Evolutionary conservation across 2,797 vertebrate genomes (phyloP).

Genomic region (Ctenopoma kingsleyae): DNA sequence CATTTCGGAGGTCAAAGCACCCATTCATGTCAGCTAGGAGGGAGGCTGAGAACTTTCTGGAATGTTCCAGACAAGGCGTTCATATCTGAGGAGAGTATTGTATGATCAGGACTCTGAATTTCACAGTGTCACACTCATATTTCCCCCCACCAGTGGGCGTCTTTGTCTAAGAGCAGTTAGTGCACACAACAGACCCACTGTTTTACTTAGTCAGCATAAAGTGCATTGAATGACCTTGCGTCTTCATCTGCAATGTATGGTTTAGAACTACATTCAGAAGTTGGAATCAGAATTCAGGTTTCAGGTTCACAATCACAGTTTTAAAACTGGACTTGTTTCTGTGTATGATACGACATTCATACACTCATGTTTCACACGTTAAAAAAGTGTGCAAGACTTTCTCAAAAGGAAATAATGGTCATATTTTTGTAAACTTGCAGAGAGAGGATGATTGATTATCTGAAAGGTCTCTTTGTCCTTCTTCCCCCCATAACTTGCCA

Average conservation of each 20-base stretch:
- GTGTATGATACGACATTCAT: neutral
- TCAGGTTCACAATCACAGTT: neutral
- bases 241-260: slow-evolving; percentile 41
- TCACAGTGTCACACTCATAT: slow-evolving; percentile 62
- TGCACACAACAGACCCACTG: slow-evolving; percentile 53
- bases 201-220: slow-evolving; percentile 36
- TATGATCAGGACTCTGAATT: slow-evolving; percentile 45
- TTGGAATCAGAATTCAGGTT: neutral
- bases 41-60: slow-evolving; percentile 66
- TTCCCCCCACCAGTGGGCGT: slow-evolving; percentile 40
- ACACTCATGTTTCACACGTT: slow-evolving; percentile 2
- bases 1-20: slow-evolving; percentile 69
- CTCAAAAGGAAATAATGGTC: slow-evolving; percentile 5
- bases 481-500: slow-evolving; percentile 18
- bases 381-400: neutral
- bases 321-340: neutral
- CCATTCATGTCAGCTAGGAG: slow-evolving; percentile 67
- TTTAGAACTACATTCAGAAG: slow-evolving; percentile 30
- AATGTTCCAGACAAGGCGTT: slow-evolving; percentile 76
- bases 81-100: slow-evolving; percentile 69
- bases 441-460: slow-evolving; percentile 31
- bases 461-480: slow-evolving; percentile 55
- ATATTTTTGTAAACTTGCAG: slow-evolving; percentile 18
- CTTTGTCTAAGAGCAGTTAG: slow-evolving; percentile 51
- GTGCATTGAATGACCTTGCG: slow-evolving; percentile 24